Evolutionary conservation across 2,888 invertebrate species (phyloP).

Genomic region (Aleiodes testaceus): DNA sequence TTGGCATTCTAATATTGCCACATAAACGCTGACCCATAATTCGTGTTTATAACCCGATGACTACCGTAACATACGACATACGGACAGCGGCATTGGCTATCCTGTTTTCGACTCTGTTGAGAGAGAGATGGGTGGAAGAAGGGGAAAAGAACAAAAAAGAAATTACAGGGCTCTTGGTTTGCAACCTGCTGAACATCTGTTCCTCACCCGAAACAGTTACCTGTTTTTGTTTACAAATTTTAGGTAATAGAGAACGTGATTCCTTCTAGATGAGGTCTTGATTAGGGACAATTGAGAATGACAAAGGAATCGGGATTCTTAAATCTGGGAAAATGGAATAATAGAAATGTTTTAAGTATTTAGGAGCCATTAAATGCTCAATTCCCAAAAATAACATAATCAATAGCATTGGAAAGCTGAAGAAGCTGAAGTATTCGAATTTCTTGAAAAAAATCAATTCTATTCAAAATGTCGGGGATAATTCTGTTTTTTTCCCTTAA

Average conservation of each 20-base stretch:
- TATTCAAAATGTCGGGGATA: neutral
- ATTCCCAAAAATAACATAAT: neutral
- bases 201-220: slow-evolving; percentile 11
- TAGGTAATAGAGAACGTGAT: neutral
- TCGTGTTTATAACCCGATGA: slow-evolving; percentile 49
- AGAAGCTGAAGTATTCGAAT: neutral
- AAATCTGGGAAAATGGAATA: neutral
- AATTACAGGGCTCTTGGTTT: neutral
- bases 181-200: slow-evolving; percentile 32
- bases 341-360: neutral
- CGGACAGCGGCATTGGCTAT: slow-evolving; percentile 44
- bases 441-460: neutral
- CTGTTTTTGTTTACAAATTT: slow-evolving; percentile 29
- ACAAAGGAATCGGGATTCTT: neutral
- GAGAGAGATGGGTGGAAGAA: slow-evolving; percentile 5
- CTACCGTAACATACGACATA: slow-evolving; percentile 48
- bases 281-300: neutral
- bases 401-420: slow-evolving; percentile 4
- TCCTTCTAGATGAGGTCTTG: slow-evolving; percentile 1
- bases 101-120: slow-evolving; percentile 19
- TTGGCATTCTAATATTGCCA: slow-evolving; percentile 19
- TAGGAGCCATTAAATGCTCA: neutral
- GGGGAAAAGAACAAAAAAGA: slow-evolving; percentile 28
- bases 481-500: slow-evolving; percentile 1
- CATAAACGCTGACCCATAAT: slow-evolving; percentile 47